Evolutionary conservation across 2,888 invertebrate species (phyloP), one percentile per base, ranked within the genome.

Genomic region (Stenodema calcarata): DNA sequence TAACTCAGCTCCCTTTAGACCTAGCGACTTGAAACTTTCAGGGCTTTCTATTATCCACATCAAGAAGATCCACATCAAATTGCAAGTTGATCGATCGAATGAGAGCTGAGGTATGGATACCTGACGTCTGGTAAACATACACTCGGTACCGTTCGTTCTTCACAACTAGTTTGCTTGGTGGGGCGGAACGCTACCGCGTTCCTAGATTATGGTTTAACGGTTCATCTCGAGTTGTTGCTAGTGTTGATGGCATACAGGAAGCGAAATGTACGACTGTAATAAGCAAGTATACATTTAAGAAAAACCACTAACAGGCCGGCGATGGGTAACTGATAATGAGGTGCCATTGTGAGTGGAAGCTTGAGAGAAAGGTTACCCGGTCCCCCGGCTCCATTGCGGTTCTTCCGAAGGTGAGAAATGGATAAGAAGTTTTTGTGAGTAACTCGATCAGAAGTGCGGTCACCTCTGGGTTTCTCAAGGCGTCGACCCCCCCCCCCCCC

Each of bases 401-500:
- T 54, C 54, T 54, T 41, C 30, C 82, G 54, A 82, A 82, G 82
- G 82, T 82, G 82, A 82, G 82, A 82, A 82, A 82, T 69, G 82
- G 82, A 62, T 69, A 69, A 82, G 82, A 69, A 82, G 82, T 62
- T 82, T 82, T 82, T 82, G 62, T 82, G 82, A 44, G 82, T 82
- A 82, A 82, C 69, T 47, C 82, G 69, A 82, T 82, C 82, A 82
- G 30, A 82, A 41, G 82, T 82, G 82, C 82, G 82, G 82, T 82
- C 82, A 69, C 35, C 62, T 69, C 35, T 27, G 44, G 44, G 69
- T 27, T 81, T 82, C 82, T 41, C 82, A 82, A 82, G 82, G 82
- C 69, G 80, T 54, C 50, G 78, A 30, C 80, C 30, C n/a, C 80
- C 79, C 70, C 70, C 11, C 6, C 28, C 35, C 70, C 70, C 28